Percentiles rank a stretch among this genome's conserved stretches.
Conservation (phyloP, 2,113 vertebrate species). For the Pelodiscus sinensis region DNA sequence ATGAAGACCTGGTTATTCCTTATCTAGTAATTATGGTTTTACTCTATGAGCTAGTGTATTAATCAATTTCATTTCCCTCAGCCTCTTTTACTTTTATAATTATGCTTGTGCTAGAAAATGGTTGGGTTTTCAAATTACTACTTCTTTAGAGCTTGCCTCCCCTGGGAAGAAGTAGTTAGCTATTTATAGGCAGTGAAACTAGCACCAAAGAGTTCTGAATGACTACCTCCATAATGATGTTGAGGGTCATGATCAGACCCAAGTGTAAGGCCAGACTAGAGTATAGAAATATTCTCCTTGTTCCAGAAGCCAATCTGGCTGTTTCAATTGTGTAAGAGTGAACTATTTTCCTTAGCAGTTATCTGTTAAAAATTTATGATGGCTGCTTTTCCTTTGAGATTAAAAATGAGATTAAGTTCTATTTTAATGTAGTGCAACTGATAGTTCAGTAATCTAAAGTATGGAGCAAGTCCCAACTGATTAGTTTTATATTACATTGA, state of each 20-base stretch:
- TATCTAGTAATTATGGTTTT: slow-evolving; percentile 60
- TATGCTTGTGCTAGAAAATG: slow-evolving; percentile 26
- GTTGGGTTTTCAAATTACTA: slow-evolving; percentile 38
- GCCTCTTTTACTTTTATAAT: slow-evolving; percentile 49
- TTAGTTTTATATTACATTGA: neutral
- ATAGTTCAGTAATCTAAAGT: neutral
- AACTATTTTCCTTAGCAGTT: neutral
- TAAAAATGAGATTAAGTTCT: neutral
- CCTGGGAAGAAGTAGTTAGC: neutral
- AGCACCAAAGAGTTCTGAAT: neutral
- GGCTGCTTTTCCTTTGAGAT: neutral
- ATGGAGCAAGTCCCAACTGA: neutral
- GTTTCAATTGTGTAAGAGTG: neutral
- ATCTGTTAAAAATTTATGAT: neutral
- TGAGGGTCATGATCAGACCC: neutral
- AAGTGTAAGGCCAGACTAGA: neutral
- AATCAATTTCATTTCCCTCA: slow-evolving; percentile 53
- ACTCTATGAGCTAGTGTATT: slow-evolving; percentile 40
- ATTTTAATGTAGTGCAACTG: neutral
- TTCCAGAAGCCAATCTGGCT: neutral
- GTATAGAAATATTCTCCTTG: neutral
- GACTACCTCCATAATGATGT: neutral
- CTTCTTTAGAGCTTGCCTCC: slow-evolving; percentile 21
- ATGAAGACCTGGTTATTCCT: slow-evolving; percentile 57
- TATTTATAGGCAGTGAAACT: slow-evolving; percentile 42